phyloP scores from a whole-genome alignment of 2,888 invertebrate species.

The Girardia tigrina region DNA sequence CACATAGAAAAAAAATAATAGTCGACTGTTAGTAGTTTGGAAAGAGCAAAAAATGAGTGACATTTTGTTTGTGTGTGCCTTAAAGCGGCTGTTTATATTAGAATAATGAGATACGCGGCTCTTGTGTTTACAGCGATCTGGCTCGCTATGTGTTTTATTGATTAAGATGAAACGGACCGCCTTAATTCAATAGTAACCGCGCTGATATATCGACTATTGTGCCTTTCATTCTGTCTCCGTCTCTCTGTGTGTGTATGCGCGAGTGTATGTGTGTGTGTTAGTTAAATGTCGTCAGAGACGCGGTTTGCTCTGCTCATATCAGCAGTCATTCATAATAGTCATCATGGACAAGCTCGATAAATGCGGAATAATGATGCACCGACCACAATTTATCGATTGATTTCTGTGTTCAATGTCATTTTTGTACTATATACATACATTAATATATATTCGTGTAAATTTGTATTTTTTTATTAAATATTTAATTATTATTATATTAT shows the following conservation, averaged over 20 bases:
- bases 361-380: slow-evolving; percentile 7
- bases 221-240: not conserved
- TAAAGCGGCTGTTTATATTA: slow-evolving; percentile 18
- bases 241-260: not conserved
- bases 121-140: slow-evolving; percentile 20
- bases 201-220: not conserved
- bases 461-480: too few relatives aligned
- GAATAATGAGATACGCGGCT: slow-evolving; percentile 20
- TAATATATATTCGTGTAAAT: too few relatives aligned
- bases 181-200: slow-evolving; percentile 23
- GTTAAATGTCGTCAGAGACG: too few relatives aligned
- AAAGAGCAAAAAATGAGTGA: slow-evolving; percentile 23
- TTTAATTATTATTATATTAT: too few relatives aligned
- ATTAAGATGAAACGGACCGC: slow-evolving; percentile 9
- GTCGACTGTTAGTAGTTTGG: slow-evolving; percentile 17
- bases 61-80: slow-evolving; percentile 19
- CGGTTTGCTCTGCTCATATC: slow-evolving; percentile 19
- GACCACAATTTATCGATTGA: slow-evolving; percentile 11
- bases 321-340: slow-evolving; percentile 18
- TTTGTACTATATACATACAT: too few relatives aligned
- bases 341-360: slow-evolving; percentile 8
- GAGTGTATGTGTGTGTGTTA: slow-evolving; percentile 5
- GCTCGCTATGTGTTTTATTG: slow-evolving; percentile 23
- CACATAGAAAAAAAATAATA: slow-evolving; percentile 5
- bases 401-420: too few relatives aligned